Evolutionary conservation across 2,113 vertebrate genomes (phyloP).

Genomic region (Agelaius tricolor): DNA sequence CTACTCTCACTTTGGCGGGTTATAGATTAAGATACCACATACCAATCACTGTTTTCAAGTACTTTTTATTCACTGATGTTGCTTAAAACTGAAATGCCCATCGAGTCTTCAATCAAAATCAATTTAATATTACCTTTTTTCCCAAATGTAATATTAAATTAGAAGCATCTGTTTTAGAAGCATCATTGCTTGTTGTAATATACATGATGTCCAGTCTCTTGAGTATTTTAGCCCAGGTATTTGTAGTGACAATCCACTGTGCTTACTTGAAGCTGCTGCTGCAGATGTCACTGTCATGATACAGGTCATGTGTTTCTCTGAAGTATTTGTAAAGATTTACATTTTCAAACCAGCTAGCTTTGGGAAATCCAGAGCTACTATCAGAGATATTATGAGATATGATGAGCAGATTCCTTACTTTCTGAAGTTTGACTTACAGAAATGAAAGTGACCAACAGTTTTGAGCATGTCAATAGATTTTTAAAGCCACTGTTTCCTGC

Average conservation of each 20-base stretch:
- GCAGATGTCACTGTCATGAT: not conserved
- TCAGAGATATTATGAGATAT: not conserved
- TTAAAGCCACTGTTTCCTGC: not conserved
- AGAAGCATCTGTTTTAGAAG: not conserved
- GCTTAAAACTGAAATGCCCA: not conserved
- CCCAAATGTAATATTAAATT: not conserved
- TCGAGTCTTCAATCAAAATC: not conserved
- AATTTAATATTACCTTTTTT: not conserved
- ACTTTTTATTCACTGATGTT: not conserved
- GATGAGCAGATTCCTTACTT: not conserved
- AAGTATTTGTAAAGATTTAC: not conserved
- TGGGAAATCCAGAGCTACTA: not conserved
- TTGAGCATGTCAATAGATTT: not conserved
- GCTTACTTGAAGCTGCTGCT: not conserved
- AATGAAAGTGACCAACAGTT: not conserved
- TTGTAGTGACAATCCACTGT: not conserved
- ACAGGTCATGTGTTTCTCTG: not conserved
- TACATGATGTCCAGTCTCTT: not conserved
- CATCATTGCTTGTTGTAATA: not conserved
- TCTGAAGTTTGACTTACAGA: not conserved
- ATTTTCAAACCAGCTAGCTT: not conserved
- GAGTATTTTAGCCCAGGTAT: not conserved
- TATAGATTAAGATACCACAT: not conserved
- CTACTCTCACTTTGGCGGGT: not conserved
- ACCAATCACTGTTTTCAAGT: fast-evolving